These are phyloP conservation scores for Melanostoma scalare DNA, from an alignment of 2,888 invertebrate species.

Conservation along the genomic window DNA sequence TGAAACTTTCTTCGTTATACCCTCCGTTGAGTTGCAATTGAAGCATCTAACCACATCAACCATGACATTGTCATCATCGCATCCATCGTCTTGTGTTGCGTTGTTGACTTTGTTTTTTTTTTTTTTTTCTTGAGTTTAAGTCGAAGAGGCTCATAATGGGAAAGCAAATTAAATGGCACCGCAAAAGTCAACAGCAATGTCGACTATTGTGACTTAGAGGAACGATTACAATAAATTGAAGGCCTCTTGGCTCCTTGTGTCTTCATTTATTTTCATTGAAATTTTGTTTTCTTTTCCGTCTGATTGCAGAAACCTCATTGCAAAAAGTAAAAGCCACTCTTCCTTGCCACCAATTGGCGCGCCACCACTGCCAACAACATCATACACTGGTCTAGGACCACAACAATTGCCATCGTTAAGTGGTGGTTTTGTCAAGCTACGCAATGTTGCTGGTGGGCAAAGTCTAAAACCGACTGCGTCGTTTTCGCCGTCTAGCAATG, in stretches of 20 bases:
- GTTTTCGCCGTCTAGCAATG: constrained; percentile 57
- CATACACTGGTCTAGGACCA: constrained; percentile 75
- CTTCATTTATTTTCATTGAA: constrained; percentile 39
- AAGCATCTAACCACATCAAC: constrained; percentile 59
- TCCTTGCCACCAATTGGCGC: constrained; percentile 76
- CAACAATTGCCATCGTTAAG: constrained; percentile 79
- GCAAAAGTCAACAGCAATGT: constrained; percentile 33
- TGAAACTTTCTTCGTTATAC: constrained; percentile 66
- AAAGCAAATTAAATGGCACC: constrained; percentile 62
- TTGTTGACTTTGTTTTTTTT: constrained; percentile 20
- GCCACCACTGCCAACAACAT: constrained; percentile 24
- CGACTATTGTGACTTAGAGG: constrained; percentile 13
- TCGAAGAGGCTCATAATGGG: constrained; percentile 46
- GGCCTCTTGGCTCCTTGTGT: constrained; percentile 1
- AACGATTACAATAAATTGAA: constrained; percentile 58
- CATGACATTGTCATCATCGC: constrained; percentile 68
- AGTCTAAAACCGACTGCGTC: constrained; percentile 58
- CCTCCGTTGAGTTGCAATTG: constrained; percentile 63
- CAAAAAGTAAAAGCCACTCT: constrained; percentile 82
- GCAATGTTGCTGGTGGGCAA: constrained; percentile 78
- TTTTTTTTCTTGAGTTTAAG: constrained; percentile 3
- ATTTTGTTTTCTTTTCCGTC: constrained; percentile 21
- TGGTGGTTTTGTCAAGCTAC: constrained; percentile 80
- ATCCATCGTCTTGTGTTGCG: constrained; percentile 15
- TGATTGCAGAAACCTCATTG: constrained; percentile 79